Base-by-base conservation (phyloP, 2,113 vertebrate species). In the Sarotherodon lohbergeri region DNA sequence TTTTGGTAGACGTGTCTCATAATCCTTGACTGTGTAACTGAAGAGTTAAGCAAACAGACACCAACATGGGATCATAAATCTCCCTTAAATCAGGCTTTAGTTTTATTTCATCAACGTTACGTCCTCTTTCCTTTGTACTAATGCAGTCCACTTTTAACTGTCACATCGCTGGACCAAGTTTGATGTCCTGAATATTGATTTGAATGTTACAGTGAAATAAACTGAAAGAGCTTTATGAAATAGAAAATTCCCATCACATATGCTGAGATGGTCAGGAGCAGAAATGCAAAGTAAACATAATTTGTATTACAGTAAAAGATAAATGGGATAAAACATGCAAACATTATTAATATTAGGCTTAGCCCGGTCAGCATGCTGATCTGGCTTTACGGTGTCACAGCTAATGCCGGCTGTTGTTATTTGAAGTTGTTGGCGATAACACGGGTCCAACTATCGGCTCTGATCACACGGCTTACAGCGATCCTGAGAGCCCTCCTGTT, bases 401-500 rank as follows among this genome's bases (percentile, higher is more conserved):
- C 50, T 85, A 80, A 88, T 13, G 36, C 80, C 11, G 2, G 13
- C 7, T 12, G 9, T 54, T 86, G 54, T 87, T 43, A 14, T 83
- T 91, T 54, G 46, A 76, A 79, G 48, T 78, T 80, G 48, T 63
- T 84, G 73, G 57, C 19, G 27, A 55, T 54, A 68, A 57, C 83
- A 24, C 32, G 1, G 52, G 52, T 80, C 68, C 29, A 13, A 24
- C 48, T 80, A 63, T 91, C 76, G 59, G 12, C 27, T 48, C 36
- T 29, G 54, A 90, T 93, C 84, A 54, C 54, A 76, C 56, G 56
- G 81, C 61, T 88, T 86, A 86, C 82, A 76, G 80, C 82, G 46
- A 78, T 78, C 73, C 73, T 5, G 43, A 32, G 56, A 85, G 87
- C 80, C 83, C 50, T 90, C 85, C 86, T 89, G 88, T 91, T 95